phyloP scores from a whole-genome alignment of 2,113 vertebrate species.

The Mormyrus lacerda region DNA sequence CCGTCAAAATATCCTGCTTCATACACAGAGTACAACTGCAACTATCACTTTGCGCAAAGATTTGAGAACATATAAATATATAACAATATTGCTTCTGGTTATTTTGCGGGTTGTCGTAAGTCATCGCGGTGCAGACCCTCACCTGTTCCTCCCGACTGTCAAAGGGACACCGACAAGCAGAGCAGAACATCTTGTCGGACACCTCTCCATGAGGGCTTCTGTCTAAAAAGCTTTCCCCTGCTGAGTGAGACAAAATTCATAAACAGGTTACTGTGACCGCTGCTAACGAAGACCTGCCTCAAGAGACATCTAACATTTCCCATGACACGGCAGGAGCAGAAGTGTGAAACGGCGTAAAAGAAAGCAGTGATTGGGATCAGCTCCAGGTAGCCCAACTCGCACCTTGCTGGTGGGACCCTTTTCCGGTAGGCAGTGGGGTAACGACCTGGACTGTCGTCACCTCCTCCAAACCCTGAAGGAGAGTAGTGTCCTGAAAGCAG shows the following conservation, averaged over 20 bases:
- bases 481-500: conserved; percentile 33
- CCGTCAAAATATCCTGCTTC: background rate
- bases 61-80: background rate
- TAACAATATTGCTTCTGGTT: background rate
- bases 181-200: conserved; percentile 69
- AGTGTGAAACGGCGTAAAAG: background rate
- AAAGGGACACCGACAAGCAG: conserved; percentile 70
- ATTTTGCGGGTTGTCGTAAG: background rate
- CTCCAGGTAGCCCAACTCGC: background rate
- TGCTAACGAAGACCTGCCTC: background rate
- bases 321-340: background rate
- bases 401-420: background rate
- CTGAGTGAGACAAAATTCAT: background rate
- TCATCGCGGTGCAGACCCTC: background rate
- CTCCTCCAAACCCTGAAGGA: conserved; percentile 39
- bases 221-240: background rate
- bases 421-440: background rate
- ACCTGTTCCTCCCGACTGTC: conserved; percentile 85
- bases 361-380: background rate
- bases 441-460: conserved; percentile 32
- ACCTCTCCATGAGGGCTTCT: conserved; percentile 40
- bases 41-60: background rate
- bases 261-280: background rate
- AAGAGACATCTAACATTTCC: background rate
- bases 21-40: background rate